Evolutionary conservation across 2,888 invertebrate genomes (phyloP), one percentile per base, ranked within the genome.

Genomic region (Flexamia atlantica): DNA sequence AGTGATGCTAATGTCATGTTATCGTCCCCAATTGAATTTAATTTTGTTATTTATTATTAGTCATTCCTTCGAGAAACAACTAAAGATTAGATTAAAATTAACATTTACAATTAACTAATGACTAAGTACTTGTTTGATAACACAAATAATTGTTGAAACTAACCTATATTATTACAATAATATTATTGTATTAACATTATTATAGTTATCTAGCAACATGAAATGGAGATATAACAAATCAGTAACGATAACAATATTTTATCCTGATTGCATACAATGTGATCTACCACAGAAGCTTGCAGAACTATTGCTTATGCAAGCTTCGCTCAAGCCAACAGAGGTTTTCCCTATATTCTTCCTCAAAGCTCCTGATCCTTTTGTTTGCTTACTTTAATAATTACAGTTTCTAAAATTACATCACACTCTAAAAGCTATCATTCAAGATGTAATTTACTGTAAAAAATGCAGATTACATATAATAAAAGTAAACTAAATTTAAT

Each of bases 131-230:
- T 53, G 53, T 64, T 28, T 64, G 30, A 57, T 57, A 23, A 20
- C 5, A 64, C 64, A 64, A 28, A 64, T 14, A 64, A 64, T 64
- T 64, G 17, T 30, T 14, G 64, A 64, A 64, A 10, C 64, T 28
- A 28, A 64, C 12, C 64, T 64, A 64, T 64, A 17, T 14, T 64
- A 17, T 14, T 64, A 64, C 64, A 64, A 20, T 28, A 64, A 30
- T 53, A 53, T 53, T 53, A 53, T 53, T 53, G 53, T 53, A 23
- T 53, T 30, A 64, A 64, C 64, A 64, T 53, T 20, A 53, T 53
- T 53, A 64, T 64, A 64, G 64, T 64, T 28, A 30, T 64, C 64
- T 64, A 64, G 25, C 30, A 64, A 64, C 64, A 64, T 64, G 64
- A 64, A 53, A 64, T 64, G 28, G 28, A 64, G 30, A 20, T 64